A percentile compares a stretch with the other conserved stretches of the same genome.
phyloP scores from a whole-genome alignment of 2,888 invertebrate genomes.

The Lumbricus terrestris region DNA sequence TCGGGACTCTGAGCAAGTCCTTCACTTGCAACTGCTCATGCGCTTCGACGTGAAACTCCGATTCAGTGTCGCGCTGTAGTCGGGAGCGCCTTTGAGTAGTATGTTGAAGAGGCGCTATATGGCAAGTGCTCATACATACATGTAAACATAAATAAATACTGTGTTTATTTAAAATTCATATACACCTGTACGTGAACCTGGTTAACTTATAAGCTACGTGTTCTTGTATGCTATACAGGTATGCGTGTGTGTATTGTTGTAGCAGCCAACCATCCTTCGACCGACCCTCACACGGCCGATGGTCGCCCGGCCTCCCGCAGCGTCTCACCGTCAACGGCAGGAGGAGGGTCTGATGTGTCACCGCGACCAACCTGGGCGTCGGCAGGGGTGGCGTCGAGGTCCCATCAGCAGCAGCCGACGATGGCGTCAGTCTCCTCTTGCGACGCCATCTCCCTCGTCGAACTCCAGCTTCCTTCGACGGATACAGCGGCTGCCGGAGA shows the following conservation, averaged over 20 bases:
- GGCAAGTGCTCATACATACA: no score
- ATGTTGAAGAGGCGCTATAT: no score
- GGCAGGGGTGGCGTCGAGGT: neutral
- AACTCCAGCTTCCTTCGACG: constrained; percentile 7
- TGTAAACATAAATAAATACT: no score
- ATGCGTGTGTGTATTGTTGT: neutral
- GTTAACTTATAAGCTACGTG: no score
- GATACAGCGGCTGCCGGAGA: neutral
- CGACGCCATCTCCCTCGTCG: neutral
- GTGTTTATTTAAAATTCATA: neutral
- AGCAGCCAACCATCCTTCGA: neutral
- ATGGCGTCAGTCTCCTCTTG: neutral
- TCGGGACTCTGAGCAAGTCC: no score
- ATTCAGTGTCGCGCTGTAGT: no score
- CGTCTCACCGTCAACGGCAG: neutral
- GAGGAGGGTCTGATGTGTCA: neutral
- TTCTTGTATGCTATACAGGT: no score
- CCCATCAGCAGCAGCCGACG: no score
- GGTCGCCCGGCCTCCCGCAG: neutral
- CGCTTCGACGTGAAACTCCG: no score
- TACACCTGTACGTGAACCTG: neutral
- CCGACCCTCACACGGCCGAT: neutral
- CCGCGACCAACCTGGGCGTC: neutral
- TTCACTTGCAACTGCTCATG: no score
- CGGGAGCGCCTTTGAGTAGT: no score